Conservation (phyloP, 2,113 vertebrate species). For the Aramus guarauna region DNA sequence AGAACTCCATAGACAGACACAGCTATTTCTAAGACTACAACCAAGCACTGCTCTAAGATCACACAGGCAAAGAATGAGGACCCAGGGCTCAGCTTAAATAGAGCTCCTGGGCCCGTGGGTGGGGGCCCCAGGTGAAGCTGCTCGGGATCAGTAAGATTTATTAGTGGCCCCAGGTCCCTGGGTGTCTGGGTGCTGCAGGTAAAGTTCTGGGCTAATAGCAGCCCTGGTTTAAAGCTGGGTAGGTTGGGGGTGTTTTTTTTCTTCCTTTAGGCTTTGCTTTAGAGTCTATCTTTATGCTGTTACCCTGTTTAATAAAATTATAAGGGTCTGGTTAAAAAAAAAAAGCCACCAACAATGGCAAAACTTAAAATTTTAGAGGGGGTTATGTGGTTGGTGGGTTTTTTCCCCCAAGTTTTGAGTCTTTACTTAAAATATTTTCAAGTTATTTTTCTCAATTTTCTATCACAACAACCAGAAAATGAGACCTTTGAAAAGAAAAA, state of each 20-base stretch:
- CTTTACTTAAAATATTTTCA: rapidly evolving
- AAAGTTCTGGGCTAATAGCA: rapidly evolving
- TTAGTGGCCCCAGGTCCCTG: rapidly evolving
- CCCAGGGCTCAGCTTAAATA: neutral
- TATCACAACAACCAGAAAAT: rapidly evolving
- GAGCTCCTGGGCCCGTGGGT: neutral
- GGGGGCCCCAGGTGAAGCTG: neutral
- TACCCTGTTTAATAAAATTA: rapidly evolving
- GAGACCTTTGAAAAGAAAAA: neutral
- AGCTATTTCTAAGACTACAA: rapidly evolving
- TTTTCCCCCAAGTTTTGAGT: rapidly evolving
- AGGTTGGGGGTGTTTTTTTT: no score
- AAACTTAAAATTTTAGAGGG: rapidly evolving
- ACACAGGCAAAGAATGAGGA: rapidly evolving
- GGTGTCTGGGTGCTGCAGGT: rapidly evolving
- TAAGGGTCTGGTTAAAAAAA: rapidly evolving
- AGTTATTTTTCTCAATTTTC: rapidly evolving
- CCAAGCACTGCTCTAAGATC: rapidly evolving
- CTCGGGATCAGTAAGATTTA: neutral
- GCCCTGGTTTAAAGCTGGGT: rapidly evolving
- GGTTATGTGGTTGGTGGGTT: rapidly evolving
- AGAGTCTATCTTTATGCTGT: rapidly evolving
- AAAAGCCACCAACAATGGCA: no score
- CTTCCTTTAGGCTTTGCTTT: rapidly evolving
- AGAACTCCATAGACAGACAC: rapidly evolving